Evolutionary conservation across 2,113 vertebrate species (phyloP), one percentile per base, ranked within the genome.

Genomic region (Neogobius melanostomus): DNA sequence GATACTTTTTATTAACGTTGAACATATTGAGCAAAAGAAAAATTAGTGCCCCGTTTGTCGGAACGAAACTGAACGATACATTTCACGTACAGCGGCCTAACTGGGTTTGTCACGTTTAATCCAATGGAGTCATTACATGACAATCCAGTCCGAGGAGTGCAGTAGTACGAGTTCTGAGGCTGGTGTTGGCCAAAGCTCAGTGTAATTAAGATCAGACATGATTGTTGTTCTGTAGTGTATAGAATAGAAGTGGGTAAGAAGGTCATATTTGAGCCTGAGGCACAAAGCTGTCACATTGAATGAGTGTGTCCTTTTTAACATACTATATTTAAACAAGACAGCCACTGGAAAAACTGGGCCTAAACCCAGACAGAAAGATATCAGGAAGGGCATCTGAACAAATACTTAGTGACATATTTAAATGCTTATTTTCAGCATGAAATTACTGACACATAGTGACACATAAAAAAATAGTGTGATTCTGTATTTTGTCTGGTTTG

Each of bases 131-230:
- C 86, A 87, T 91, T 85, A 88, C 51, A 44, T 75, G 82, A 82
- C 85, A 89, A 89, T 88, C 82, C 78, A 76, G 57, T 79, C 53
- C 62, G 54, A 60, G 63, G 67, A 77, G 67, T 75, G 44, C 62
- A 75, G 82, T 83, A 70, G 83, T 82, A 64, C 75, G 70, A 71
- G 83, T 91, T 89, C 77, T 74, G 74, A 45, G 68, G 79, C 84
- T 88, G 76, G 87, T 91, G 81, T 81, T 78, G 74, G 82, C 84
- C 71, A 74, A 70, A 86, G 91, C 77, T 61, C 79, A 80, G 82
- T 57, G 79, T 88, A 89, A 90, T 93, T 92, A 92, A 89, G 83
- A 87, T 77, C 66, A 77, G 80, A 75, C 68, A 63, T 87, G 87
- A 82, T 12, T 54, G 84, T 88, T 89, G 85, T 91, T 85, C 68